These are phyloP conservation scores for Drosophila phalerata DNA, from an alignment of 2,888 invertebrate species.

Conservation along the genomic window DNA sequence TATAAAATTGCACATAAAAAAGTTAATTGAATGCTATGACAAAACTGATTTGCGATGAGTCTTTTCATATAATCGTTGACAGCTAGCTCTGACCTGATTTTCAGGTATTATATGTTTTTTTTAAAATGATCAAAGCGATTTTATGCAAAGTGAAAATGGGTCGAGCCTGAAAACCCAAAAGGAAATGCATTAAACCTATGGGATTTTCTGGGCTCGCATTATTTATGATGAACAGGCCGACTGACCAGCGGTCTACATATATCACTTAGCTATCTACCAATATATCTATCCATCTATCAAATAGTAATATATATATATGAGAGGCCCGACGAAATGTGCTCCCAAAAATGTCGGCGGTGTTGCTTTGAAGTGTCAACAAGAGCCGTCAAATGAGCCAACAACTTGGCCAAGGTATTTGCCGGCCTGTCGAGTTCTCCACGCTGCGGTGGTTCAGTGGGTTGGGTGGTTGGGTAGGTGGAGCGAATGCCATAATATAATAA, in stretches of 20 bases:
- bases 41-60: constrained; percentile 23
- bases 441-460: constrained; percentile 2
- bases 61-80: constrained; percentile 22
- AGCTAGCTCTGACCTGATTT: constrained; percentile 54
- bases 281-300: constrained; percentile 54
- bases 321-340: constrained; percentile 45
- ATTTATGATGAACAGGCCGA: constrained; percentile 45
- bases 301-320: constrained; percentile 73
- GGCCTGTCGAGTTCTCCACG: constrained; percentile 28
- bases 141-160: constrained; percentile 36
- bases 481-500: constrained; percentile 64
- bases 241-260: constrained; percentile 44
- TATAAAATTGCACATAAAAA: constrained; percentile 28
- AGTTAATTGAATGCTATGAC: constrained; percentile 43
- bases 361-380: constrained; percentile 58
- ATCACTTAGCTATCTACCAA: constrained; percentile 51
- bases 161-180: constrained; percentile 19
- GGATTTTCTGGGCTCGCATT: constrained; percentile 29
- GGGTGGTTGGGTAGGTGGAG: constrained; percentile 2
- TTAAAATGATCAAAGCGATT: constrained; percentile 19
- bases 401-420: constrained; percentile 53
- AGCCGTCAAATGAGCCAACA: constrained; percentile 55
- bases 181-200: constrained; percentile 15
- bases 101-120: not conserved
- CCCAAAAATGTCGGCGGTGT: constrained; percentile 46